Base-by-base conservation (phyloP, 2,113 vertebrate species). In the Oreotrochilus melanogaster region DNA sequence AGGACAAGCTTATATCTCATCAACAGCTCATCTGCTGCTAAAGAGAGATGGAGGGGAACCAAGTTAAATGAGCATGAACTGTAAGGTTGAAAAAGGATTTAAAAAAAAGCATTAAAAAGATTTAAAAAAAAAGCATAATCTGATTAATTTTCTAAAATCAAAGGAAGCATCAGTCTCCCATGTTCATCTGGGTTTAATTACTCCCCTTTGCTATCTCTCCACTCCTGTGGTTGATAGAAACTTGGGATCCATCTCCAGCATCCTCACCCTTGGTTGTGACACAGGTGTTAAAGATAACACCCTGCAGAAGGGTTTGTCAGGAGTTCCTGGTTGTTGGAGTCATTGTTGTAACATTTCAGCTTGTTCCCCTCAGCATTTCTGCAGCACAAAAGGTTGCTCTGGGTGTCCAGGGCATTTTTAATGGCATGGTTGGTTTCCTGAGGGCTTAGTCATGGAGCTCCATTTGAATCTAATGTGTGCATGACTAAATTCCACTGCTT, bases 391-490 rank as follows among this genome's bases (percentile, higher is more conserved):
- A 66, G 51, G 65, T 60, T 66, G 30, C 17, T 91, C 60, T 71
- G 66, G 48, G 25, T 10, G 24, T 65, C 48, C 64, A 57, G 43
- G 27, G 35, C 12, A 12, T 48, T 88, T 89, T 91, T 89, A 42
- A 48, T 67, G 53, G 19, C 61, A 86, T 94, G 19, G 11, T 51
- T 84, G 53, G 30, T 76, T 93, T 82, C 27, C 58, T 67, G 92
- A 97, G 90, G 81, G 35, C 98, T 98, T 98, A 98, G 98, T 96
- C 97, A 95, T 96, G 86, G 89, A 82, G 39, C 92, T 94, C 90
- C 86, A 86, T 91, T 92, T 94, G 90, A 60, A 84, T 94, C 78
- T 80, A 92, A 84, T 64, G 85, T 71, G n/a, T 28, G 61, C 39
- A 22, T 90, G 75, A 83, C 75, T 88, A 67, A 88, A 81, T 90